Percentiles rank a stretch among this genome's conserved stretches.
Conservation (phyloP, 1,140 invertebrate species). For the Drosophila aff. region DNA sequence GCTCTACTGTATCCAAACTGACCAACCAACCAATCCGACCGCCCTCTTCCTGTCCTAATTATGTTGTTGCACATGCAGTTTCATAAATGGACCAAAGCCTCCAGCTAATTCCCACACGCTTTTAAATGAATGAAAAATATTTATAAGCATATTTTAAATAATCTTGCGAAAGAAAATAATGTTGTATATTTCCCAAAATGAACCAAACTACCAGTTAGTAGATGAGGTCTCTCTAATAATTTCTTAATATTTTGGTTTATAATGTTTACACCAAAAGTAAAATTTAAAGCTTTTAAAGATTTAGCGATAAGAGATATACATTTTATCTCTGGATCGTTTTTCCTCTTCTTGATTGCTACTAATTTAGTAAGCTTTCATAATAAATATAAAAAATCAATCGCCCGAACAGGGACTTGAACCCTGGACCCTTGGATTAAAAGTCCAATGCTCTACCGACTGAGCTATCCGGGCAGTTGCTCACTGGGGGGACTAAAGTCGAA, state of each 20-base stretch:
- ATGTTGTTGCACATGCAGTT: conserved; percentile 68
- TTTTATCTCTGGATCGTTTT: background rate
- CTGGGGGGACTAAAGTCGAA: conserved; percentile 9
- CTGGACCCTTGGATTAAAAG: conserved; percentile 92
- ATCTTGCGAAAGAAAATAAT: conserved; percentile 11
- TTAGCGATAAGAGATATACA: background rate
- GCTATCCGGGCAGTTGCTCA: conserved; percentile 89
- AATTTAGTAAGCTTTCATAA: background rate
- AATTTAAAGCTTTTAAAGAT: background rate
- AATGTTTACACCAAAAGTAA: background rate
- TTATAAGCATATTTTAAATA: conserved; percentile 26
- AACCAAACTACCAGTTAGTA: background rate
- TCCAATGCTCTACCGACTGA: conserved; percentile 95
- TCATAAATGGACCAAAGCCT: conserved; percentile 70
- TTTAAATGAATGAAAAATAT: conserved; percentile 41
- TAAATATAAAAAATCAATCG: conserved; percentile 76
- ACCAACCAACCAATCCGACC: conserved; percentile 30
- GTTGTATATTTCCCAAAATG: background rate
- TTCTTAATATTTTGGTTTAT: too few relatives aligned
- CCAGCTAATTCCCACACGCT: conserved; percentile 61
- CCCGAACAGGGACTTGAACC: conserved; percentile 93
- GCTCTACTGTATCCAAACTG: background rate
- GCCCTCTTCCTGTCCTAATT: conserved; percentile 76
- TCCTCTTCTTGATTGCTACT: background rate
- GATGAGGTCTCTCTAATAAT: too few relatives aligned